These are phyloP conservation scores for Pyrochroa serraticornis DNA, from an alignment of 2,888 invertebrate genomes.

Conservation along the genomic window DNA sequence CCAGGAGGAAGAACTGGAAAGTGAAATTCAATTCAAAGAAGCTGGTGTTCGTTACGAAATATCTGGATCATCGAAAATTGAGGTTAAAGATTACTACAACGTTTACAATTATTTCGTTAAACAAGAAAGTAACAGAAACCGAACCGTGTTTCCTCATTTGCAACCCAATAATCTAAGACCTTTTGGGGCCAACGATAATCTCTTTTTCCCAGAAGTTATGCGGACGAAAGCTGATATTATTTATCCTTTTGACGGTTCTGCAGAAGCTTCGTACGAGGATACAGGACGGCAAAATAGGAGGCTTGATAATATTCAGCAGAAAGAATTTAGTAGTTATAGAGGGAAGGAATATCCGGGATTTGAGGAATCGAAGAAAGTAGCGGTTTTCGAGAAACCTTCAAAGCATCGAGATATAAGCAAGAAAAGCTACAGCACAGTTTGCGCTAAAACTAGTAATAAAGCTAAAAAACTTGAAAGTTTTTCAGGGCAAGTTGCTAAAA, in stretches of 20 bases:
- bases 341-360: conserved; percentile 5
- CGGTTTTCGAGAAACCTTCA: conserved; percentile 2
- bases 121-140: neutral
- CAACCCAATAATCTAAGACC: conserved; percentile 19
- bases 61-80: neutral
- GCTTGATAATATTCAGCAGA: conserved; percentile 3
- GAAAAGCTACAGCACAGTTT: conserved; percentile 17
- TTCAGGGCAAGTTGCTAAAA: neutral
- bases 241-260: conserved; percentile 1
- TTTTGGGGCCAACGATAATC: conserved; percentile 13
- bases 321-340: conserved; percentile 13
- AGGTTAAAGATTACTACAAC: conserved; percentile 6
- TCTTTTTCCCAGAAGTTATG: neutral
- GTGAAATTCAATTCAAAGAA: neutral
- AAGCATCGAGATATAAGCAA: conserved; percentile 1
- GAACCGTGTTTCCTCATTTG: conserved; percentile 10
- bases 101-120: conserved; percentile 8
- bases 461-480: neutral
- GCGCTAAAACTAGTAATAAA: neutral
- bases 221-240: conserved; percentile 2
- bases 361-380: conserved; percentile 9
- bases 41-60: neutral
- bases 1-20: neutral
- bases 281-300: neutral
- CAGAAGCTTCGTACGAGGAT: neutral